Percentiles rank a stretch among this genome's conserved stretches.
Conservation (phyloP, 2,797 vertebrate genomes). For the Sebastes nivosus region DNA sequence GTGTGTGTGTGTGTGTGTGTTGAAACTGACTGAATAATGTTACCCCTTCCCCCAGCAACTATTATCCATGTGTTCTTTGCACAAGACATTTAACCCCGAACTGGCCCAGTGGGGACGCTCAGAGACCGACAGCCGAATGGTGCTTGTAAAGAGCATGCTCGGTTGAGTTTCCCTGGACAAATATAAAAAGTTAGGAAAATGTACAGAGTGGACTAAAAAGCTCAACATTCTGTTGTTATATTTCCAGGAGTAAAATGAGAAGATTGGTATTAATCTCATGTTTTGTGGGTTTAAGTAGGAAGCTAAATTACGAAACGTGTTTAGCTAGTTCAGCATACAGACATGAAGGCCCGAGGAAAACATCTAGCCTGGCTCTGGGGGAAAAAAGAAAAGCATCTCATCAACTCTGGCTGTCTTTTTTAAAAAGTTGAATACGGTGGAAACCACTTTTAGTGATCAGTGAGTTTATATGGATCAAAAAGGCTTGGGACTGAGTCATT, state of each 20-base stretch:
- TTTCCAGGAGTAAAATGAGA: background rate
- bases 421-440: background rate
- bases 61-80: slow-evolving; percentile 31
- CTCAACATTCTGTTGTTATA: background rate
- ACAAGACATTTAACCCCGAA: slow-evolving; percentile 50
- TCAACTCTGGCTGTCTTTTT: background rate
- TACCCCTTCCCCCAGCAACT: background rate
- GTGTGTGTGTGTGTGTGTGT: background rate
- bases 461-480: too few relatives aligned
- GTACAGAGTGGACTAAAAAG: background rate
- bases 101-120: slow-evolving; percentile 10
- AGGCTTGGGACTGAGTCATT: too few relatives aligned
- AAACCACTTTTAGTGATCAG: too few relatives aligned
- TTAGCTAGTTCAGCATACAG: background rate
- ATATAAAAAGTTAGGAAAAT: background rate
- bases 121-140: slow-evolving; percentile 3
- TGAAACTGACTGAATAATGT: slow-evolving; percentile 10
- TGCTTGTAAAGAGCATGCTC: background rate
- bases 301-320: background rate
- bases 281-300: background rate
- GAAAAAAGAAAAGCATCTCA: background rate
- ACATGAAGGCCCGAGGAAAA: background rate
- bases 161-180: background rate
- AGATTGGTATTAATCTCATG: background rate
- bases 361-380: background rate